Evolutionary conservation across 1,140 invertebrate genomes (phyloP), one percentile per base, ranked within the genome.

Genomic region (Mamestra configurata): DNA sequence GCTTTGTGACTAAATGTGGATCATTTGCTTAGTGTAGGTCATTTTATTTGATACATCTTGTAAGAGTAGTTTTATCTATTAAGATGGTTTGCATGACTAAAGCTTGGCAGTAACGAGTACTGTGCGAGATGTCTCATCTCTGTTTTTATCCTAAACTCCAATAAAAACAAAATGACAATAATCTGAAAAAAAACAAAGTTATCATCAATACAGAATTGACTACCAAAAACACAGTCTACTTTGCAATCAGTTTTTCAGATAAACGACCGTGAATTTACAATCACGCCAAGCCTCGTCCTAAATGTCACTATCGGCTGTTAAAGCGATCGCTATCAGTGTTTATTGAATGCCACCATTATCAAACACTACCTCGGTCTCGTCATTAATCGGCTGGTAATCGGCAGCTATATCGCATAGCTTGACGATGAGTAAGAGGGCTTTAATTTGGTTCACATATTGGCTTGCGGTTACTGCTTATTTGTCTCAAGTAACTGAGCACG

Each of bases 361-460:
- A 79, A 40, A 78, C 71, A 68, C n/a, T 51, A 49, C 51, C 37
- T 37, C 75, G 73, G 77, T 70, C 57, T 72, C 70, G 57, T 46
- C 78, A 77, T 55, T 75, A 68, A 82, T 84, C 80, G 75, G 57
- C 40, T 40, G 75, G 55, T 82, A 79, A 85, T 85, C 79, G 49
- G 37, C 68, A 59, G 57, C 49, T 55, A 70, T 68, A 78, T 75
- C 77, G 81, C 79, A 82, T 80, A 70, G 46, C 80, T 82, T 71
- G 24, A 71, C 72, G 76, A 80, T 84, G 81, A 84, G 72, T 84
- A 80, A 76, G 10, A 13, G 5, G n/a, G 40, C 40, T 31, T 61
- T 76, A 75, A 76, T 76, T 57, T 81, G 53, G 66, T 35, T 78
- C 77, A 59, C 64, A 64, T 79, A 79, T 64, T 68, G 53, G 57